phyloP scores from a whole-genome alignment of 2,888 invertebrate genomes.

The Caenorhabditis drosophilae region DNA sequence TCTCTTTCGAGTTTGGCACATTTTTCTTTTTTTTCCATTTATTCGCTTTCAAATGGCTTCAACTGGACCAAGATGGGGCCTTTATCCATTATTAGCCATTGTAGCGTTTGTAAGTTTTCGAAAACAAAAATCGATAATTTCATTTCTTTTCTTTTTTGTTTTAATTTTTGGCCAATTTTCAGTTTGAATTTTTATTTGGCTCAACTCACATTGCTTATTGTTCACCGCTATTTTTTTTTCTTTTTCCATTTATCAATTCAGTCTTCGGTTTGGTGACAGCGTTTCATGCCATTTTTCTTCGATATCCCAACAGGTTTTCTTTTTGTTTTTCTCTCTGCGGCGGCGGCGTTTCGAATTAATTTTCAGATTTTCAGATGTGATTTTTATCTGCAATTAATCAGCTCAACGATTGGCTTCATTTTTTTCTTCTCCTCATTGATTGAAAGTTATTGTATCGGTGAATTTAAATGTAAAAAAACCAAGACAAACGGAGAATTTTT shows the following conservation, averaged over 20 bases:
- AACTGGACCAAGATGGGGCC: constrained; percentile 61
- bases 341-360: too few species aligned
- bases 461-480: constrained; percentile 31
- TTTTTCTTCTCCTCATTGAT: constrained; percentile 48
- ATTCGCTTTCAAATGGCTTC: constrained; percentile 42
- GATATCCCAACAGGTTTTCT: constrained; percentile 53
- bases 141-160: not conserved
- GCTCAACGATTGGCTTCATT: constrained; percentile 39
- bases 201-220: constrained; percentile 59
- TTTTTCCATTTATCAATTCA: constrained; percentile 57
- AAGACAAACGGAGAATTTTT: not conserved
- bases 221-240: constrained; percentile 59
- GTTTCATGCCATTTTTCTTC: constrained; percentile 58
- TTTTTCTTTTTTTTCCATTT: not conserved
- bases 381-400: constrained; percentile 48
- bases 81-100: constrained; percentile 61
- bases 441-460: constrained; percentile 52
- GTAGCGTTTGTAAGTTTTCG: constrained; percentile 56
- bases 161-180: constrained; percentile 1
- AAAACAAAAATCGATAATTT: too few species aligned
- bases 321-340: too few species aligned
- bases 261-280: constrained; percentile 56
- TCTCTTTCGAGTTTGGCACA: not conserved
- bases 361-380: constrained; percentile 57
- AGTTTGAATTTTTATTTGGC: constrained; percentile 55